Conservation (phyloP, 2,888 invertebrate species). For the Gasteruption jaculator region DNA sequence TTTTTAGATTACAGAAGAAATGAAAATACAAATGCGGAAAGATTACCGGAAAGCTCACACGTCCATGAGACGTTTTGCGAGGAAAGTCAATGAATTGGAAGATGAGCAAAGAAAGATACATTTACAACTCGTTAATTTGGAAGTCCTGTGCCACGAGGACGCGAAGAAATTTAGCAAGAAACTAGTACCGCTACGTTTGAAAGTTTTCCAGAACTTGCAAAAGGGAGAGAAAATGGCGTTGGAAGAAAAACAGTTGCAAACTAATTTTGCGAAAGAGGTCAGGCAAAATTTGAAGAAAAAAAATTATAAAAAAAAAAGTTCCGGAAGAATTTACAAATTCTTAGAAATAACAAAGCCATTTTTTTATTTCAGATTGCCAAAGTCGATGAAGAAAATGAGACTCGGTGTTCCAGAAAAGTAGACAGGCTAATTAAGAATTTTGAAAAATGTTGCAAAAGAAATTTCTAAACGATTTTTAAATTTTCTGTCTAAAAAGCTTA, state of each 20-base stretch:
- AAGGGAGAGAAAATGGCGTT: constrained; percentile 30
- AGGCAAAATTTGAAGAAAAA: not conserved
- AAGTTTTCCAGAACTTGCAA: constrained; percentile 31
- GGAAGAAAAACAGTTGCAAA: constrained; percentile 25
- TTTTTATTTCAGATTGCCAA: constrained; percentile 25
- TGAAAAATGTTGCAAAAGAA: too few species aligned
- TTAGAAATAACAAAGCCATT: not conserved
- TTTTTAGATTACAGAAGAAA: constrained; percentile 25
- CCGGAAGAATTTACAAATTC: not conserved
- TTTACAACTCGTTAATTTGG: constrained; percentile 27
- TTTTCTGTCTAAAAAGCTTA: too few species aligned
- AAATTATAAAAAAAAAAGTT: not conserved
- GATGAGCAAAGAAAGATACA: constrained; percentile 27
- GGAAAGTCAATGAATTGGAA: constrained; percentile 29
- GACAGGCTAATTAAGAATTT: constrained; percentile 26
- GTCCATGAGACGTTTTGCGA: constrained; percentile 27
- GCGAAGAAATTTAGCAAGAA: constrained; percentile 26
- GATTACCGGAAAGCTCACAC: constrained; percentile 29
- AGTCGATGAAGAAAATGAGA: constrained; percentile 27
- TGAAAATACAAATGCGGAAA: constrained; percentile 26
- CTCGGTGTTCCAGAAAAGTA: constrained; percentile 21
- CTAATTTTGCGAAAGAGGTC: constrained; percentile 28
- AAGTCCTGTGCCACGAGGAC: constrained; percentile 18
- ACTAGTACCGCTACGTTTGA: constrained; percentile 26
- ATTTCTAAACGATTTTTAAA: too few species aligned